Evolutionary conservation across 2,113 vertebrate genomes (phyloP), one percentile per base, ranked within the genome.

Genomic region (Acrocephalus arundinaceus): DNA sequence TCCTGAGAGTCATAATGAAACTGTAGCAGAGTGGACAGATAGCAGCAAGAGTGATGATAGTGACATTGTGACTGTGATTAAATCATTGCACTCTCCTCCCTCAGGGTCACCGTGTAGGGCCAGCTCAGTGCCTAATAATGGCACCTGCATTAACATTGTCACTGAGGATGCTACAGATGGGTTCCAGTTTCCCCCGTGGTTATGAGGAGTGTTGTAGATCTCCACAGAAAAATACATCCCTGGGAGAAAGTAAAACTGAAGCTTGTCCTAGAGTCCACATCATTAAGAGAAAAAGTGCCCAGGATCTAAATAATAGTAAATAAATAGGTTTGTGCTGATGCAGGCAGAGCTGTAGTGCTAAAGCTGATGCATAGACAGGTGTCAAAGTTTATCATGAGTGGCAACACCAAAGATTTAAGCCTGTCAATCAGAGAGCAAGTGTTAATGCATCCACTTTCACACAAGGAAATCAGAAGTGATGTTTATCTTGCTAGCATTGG

Each of bases 261-360:
- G 15, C 11, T 59, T 88, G 17, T 0, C 0, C 33, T 48, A 4
- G 12, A 52, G 33, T 59, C 17, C 33, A 20, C 0, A 3, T 72
- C 21, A 33, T 20, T 76, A 73, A 94, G 49, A 76, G 20, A 43
- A 70, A 72, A 55, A 49, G 30, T 31, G 12, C 7, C 43, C 20
- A 73, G 12, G 18, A 33, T 59, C 43, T 73, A 82, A 59, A 55
- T 63, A 20, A 14, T 9, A 8, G 13, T 16, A n/a, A 70, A 33
- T 4, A 49, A 70, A 68, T 19, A 71, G 31, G 19, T 75, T 79
- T 43, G n/a, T 78, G n/a, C 27, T 83, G 49, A 68, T 73, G 39
- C 8, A 83, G n/a, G 18, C 31, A 73, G 62, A 90, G 7, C 17
- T 22, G 41, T 19, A 20, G 25, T 33, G n/a, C 31, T 74, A 43